Percentiles rank a stretch among this genome's conserved stretches.
Evolutionary conservation across 2,888 invertebrate genomes (phyloP).

Genomic region (Phaedon cochleariae): DNA sequence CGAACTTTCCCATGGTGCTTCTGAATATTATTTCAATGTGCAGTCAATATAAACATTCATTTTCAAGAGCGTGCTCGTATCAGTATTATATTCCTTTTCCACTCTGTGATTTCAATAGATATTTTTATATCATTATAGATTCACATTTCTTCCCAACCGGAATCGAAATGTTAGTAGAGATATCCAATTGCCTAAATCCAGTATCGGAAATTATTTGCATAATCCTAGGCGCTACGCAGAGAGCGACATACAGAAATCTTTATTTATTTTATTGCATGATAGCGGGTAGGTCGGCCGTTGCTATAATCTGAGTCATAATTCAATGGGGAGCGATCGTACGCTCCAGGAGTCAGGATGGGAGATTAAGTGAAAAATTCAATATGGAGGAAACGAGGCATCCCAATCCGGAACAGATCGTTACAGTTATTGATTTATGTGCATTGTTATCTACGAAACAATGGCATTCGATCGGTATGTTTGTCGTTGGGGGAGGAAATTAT

Average conservation of each 20-base stretch:
- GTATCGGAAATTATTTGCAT: conserved; percentile 29
- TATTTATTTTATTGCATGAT: conserved; percentile 36
- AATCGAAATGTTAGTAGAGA: background rate
- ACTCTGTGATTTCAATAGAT: background rate
- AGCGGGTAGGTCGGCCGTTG: conserved; percentile 27
- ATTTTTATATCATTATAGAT: background rate
- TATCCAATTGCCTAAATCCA: conserved; percentile 4
- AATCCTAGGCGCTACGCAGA: conserved; percentile 20
- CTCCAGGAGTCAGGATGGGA: conserved; percentile 23
- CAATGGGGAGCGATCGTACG: conserved; percentile 21
- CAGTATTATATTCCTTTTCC: no score
- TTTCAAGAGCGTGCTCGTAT: no score
- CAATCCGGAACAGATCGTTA: conserved; percentile 55
- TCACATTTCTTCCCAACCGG: background rate
- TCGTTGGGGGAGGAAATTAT: conserved; percentile 42
- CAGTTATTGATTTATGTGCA: conserved; percentile 56
- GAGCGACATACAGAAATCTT: conserved; percentile 19
- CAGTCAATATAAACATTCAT: no score
- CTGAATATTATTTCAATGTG: no score
- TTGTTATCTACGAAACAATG: conserved; percentile 53
- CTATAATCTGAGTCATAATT: conserved; percentile 39
- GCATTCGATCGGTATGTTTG: conserved; percentile 46
- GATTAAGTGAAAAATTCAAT: conserved; percentile 53
- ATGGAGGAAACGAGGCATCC: conserved; percentile 51
- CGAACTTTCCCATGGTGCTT: no score